phyloP scores from a whole-genome alignment of 2,888 invertebrate species.

The Mythimna lalbum region DNA sequence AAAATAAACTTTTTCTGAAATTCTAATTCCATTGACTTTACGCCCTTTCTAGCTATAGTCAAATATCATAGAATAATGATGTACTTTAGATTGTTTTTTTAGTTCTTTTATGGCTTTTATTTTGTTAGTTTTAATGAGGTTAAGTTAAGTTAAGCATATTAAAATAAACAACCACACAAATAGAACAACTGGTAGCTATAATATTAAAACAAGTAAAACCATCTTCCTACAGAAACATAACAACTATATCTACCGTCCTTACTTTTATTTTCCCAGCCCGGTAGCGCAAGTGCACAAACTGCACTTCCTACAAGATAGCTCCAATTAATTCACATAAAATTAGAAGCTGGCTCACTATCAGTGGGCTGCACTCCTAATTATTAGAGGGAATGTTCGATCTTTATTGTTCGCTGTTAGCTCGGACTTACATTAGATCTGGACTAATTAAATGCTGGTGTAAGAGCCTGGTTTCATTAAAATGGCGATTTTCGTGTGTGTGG shows the following conservation, averaged over 20 bases:
- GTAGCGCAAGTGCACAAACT: constrained; percentile 56
- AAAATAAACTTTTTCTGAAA: no score
- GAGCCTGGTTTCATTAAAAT: constrained; percentile 83
- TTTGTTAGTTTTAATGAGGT: no score
- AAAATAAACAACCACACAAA: no score
- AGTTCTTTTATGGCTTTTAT: no score
- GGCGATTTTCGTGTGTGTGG: constrained; percentile 87
- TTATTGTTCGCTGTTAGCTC: constrained; percentile 84
- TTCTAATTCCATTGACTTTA: no score
- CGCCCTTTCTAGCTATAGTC: not conserved
- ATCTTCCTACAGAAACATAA: constrained; percentile 4
- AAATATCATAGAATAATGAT: no score
- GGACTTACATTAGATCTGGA: constrained; percentile 80
- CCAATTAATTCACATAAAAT: constrained; percentile 85
- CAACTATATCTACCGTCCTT: constrained; percentile 23
- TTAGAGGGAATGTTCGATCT: constrained; percentile 87
- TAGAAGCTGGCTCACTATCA: constrained; percentile 81
- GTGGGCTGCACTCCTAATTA: constrained; percentile 84
- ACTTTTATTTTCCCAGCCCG: constrained; percentile 22
- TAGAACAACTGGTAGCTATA: not conserved
- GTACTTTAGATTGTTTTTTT: no score
- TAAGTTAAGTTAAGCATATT: no score
- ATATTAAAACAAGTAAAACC: not conserved
- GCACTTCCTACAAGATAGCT: constrained; percentile 81
- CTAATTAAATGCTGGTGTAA: constrained; percentile 84